Evolutionary conservation across 2,888 invertebrate genomes (phyloP).

Genomic region (Rotaria magnacalcarata): DNA sequence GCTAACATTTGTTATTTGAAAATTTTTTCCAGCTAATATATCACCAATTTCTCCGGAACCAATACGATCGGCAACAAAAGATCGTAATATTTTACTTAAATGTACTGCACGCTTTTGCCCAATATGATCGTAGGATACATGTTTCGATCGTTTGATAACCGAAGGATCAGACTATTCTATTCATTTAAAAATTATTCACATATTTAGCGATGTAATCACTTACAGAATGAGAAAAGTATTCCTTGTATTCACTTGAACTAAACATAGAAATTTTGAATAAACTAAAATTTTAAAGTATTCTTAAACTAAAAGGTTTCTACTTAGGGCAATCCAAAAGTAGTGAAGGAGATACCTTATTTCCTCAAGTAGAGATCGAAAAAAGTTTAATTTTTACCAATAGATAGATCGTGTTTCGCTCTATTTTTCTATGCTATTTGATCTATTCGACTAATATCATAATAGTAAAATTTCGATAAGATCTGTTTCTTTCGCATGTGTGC

Average conservation of each 20-base stretch:
- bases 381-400: too few relatives aligned
- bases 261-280: neutral
- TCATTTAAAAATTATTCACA: neutral
- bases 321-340: too few relatives aligned
- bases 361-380: too few relatives aligned
- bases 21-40: constrained; percentile 2
- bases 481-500: too few relatives aligned
- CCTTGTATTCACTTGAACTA: neutral
- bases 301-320: too few relatives aligned
- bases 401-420: too few relatives aligned
- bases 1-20: constrained; percentile 18
- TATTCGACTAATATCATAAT: too few relatives aligned
- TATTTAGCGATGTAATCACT: neutral
- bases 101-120: constrained; percentile 30
- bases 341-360: too few relatives aligned
- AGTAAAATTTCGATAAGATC: too few relatives aligned
- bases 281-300: too few relatives aligned
- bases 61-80: constrained; percentile 26
- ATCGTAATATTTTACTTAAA: constrained; percentile 25
- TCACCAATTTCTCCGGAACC: constrained; percentile 33
- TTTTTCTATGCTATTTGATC: too few relatives aligned
- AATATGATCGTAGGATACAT: constrained; percentile 17
- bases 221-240: constrained; percentile 11
- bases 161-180: neutral
- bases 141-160: neutral